Base-by-base conservation (phyloP, 2,888 invertebrate genomes). In the Acleris sparsana region DNA sequence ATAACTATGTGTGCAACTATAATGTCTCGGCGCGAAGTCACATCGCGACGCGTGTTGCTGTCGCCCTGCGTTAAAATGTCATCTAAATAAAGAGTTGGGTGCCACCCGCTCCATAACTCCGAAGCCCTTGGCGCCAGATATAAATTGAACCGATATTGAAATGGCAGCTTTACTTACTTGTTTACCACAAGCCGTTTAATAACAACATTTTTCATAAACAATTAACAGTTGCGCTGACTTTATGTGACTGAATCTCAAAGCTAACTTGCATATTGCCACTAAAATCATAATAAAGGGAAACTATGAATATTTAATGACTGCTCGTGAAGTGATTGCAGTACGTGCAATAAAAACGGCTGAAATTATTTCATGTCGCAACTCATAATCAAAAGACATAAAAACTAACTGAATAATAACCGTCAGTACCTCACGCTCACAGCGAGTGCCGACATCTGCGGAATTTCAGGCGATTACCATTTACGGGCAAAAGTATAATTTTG, bases 61-160 rank as follows among this genome's bases (percentile, higher is more conserved):
- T 62, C 39, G 52, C 53, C 48, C 44, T 33, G 16, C 55, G 43
- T 51, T 60, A 52, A 49, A 51, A 44, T 29, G 44, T 49, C 52
- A 55, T 55, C 44, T 61, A 61, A 65, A 61, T 61, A 51, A 33
- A 56, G 49, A 51, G 43, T 13, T 60, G 39, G 53, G 43, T 18
- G 55, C 11, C 33, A 46, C 62, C 39, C 44, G 46, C n/a, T 17
- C 52, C 56, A 63, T 66, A 66, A 68, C 60, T 62, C 57, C 61
- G 57, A 60, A 57, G 71, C 69, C 72, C 68, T 72, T 72, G 75
- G 77, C 75, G 76, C 78, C 76, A 74, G 75, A 78, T 80, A 82
- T 82, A 82, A 82, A 81, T 83, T 80, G 79, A 75, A 80, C 79
- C 77, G 77, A 80, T 85, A 83, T 82, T 80, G 82, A 79, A 77